Conservation (phyloP, 2,113 vertebrate species). For the Sterna hirundo region DNA sequence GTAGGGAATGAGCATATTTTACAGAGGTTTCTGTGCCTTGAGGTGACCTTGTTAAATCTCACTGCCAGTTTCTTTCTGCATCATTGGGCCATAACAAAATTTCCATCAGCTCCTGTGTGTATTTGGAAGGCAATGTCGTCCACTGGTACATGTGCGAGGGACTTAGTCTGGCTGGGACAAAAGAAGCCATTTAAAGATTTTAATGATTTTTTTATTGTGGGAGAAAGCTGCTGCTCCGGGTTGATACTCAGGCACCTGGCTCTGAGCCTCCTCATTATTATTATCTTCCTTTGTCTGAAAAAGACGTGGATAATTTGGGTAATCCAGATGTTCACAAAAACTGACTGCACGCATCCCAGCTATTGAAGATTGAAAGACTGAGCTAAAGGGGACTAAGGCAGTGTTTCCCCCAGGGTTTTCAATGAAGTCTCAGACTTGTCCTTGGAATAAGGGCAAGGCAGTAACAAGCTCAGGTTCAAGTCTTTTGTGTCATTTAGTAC, state of each 20-base stretch:
- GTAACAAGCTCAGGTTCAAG: neutral
- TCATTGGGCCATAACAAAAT: constrained; percentile 53
- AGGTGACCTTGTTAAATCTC: constrained; percentile 68
- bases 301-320: neutral
- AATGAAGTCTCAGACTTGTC: neutral
- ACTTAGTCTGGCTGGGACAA: constrained; percentile 11
- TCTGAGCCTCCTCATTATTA: neutral
- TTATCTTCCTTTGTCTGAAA: neutral
- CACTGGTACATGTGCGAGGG: neutral
- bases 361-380: neutral
- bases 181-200: constrained; percentile 19
- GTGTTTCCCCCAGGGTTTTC: neutral
- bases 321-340: constrained; percentile 2
- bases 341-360: neutral
- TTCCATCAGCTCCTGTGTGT: constrained; percentile 43
- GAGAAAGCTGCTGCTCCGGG: neutral
- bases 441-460: neutral
- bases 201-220: neutral
- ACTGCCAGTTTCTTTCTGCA: constrained; percentile 37
- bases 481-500: neutral
- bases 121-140: neutral
- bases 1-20: constrained; percentile 24
- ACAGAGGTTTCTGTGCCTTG: constrained; percentile 45
- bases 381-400: neutral
- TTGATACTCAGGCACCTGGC: neutral